These are phyloP conservation scores for Trichonephila inaurata DNA, from an alignment of 1,140 invertebrate genomes.

Conservation along the genomic window DNA sequence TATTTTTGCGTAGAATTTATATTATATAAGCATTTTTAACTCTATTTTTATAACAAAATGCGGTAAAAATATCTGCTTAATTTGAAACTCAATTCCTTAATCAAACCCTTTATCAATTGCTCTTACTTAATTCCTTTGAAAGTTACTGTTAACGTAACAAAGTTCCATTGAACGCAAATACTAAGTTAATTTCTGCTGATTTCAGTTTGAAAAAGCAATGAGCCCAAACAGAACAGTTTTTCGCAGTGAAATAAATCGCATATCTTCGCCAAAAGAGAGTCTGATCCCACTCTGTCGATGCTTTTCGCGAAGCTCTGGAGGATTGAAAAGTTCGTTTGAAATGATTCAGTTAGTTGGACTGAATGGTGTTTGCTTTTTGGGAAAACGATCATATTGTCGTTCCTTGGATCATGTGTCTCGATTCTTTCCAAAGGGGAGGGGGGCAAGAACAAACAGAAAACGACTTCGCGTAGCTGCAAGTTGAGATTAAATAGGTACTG, in stretches of 20 bases:
- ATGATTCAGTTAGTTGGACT: constrained; percentile 14
- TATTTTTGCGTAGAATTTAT: too few relatives aligned
- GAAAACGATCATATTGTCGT: constrained; percentile 39
- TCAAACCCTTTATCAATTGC: too few relatives aligned
- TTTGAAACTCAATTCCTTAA: too few relatives aligned
- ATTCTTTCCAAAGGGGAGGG: background rate
- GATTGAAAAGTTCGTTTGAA: constrained; percentile 15
- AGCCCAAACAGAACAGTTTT: background rate
- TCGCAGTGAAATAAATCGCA: background rate
- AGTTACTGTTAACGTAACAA: background rate
- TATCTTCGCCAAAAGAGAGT: background rate
- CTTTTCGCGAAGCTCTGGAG: background rate
- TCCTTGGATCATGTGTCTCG: constrained; percentile 10
- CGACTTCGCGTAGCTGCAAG: background rate
- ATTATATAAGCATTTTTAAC: too few relatives aligned
- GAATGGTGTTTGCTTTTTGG: constrained; percentile 27
- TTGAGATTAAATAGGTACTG: constrained; percentile 36
- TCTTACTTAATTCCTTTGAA: background rate
- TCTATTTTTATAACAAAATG: too few relatives aligned
- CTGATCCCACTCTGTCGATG: background rate
- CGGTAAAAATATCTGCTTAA: too few relatives aligned
- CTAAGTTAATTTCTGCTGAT: background rate
- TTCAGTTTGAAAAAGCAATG: constrained; percentile 6
- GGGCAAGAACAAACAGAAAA: constrained; percentile 6
- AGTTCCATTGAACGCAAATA: background rate